Evolutionary conservation across 2,113 vertebrate genomes (phyloP), one percentile per base, ranked within the genome.

Genomic region (Nicator chloris): DNA sequence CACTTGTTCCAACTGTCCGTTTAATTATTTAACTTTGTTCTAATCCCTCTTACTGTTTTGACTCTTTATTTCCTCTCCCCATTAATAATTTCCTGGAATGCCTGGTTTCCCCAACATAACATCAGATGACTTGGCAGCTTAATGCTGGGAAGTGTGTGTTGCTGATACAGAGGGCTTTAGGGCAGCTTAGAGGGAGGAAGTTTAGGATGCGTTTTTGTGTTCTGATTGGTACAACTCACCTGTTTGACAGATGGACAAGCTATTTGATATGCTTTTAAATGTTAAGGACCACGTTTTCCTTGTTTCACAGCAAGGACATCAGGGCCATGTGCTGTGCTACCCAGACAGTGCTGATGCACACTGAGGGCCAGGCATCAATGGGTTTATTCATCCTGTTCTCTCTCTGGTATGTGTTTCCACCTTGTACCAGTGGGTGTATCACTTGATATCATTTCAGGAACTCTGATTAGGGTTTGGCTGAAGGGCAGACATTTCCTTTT

Each of bases 401-500:
- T 51, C 60, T 39, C 56, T 71, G 77, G 56, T 69, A 5, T 30
- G 49, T 3, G 15, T 59, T 91, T 63, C 44, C 17, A 86, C 51
- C 39, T 47, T 1, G 3, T 45, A 65, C 45, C 22, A 1, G 22
- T 75, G 78, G 72, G 24, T 47, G n/a, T 73, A 75, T 92, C 51
- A 3, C 72, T 73, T 73, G 86, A 23, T 83, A 60, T 0, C 26
- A 2, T 33, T 86, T 60, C 70, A 60, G 78, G 70, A 64, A 10
- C 66, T 40, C 68, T 39, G 82, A 76, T 85, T 16, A 45, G 60
- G 45, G 6, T 68, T 65, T 70, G 75, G 54, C 86, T 86, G 65
- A 86, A 92, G 61, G 90, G 56, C 81, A 60, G 10, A 47, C 44
- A 7, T 84, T 95, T 82, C 47, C 57, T 86, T 65, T 78, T 89